Evolutionary conservation across 1,140 invertebrate species (phyloP), one percentile per base, ranked within the genome.

Genomic region (Homarus americanus): DNA sequence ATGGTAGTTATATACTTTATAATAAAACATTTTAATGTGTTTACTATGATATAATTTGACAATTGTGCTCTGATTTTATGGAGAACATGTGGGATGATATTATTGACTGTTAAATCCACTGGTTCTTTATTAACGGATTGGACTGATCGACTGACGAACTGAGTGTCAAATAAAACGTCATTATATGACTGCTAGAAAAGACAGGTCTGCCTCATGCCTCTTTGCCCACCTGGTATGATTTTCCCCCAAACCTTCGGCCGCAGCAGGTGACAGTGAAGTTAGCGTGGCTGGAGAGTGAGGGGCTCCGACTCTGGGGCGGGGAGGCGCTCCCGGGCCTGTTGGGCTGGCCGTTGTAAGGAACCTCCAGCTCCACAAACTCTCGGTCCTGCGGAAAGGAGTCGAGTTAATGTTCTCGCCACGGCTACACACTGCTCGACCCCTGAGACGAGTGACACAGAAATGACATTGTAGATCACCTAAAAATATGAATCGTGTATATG

Each of bases 361-460:
- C 97, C 93, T 99, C 98, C 96, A 99, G 96, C 95, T 99, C 98
- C 88, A 99, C 97, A 95, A 99, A 99, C 95, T 99, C 98, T 86
- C 98, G 97, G 95, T 99, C 98, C 98, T 99, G 95, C 72, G 95
- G 95, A 92, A 93, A 93, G 91, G 82, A 76, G 5, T 36, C 63
- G 78, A 17, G 28, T 53, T 80, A 85, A 66, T 24, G 4, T 58
- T 49, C 15, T 49, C 44, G 38, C 24, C 53, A 58, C 5, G 53
- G 53, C 0, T n/a, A n/a, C n/a, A n/a, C n/a, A n/a, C n/a, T n/a
- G n/a, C n/a, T n/a, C n/a, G n/a, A n/a, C n/a, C n/a, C n/a, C n/a
- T n/a, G n/a, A n/a, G n/a, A n/a, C n/a, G n/a, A n/a, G n/a, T n/a
- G n/a, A n/a, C n/a, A n/a, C n/a, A n/a, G n/a, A n/a, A n/a, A n/a